A percentile compares a stretch with the other conserved stretches of the same genome.
Conservation (phyloP, 2,888 invertebrate species). For the Orthonevra nobilis region DNA sequence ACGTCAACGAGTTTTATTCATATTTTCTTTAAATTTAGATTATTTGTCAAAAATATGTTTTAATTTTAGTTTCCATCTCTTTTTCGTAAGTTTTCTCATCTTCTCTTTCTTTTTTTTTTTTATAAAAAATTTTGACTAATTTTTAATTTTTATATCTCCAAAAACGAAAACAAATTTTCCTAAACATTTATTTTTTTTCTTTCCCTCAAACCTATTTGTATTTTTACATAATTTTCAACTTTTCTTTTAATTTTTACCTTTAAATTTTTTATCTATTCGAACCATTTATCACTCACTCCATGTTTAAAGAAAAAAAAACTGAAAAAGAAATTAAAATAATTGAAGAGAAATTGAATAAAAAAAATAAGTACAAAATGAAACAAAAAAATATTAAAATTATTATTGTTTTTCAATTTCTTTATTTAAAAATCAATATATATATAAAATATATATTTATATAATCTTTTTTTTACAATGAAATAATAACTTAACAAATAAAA, state of each 20-base stretch:
- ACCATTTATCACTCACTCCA: slow-evolving; percentile 60
- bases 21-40: slow-evolving; percentile 62
- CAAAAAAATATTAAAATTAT: slow-evolving; percentile 62
- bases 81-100: slow-evolving; percentile 73
- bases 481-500: slow-evolving; percentile 67
- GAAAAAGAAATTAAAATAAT: slow-evolving; percentile 39
- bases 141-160: slow-evolving; percentile 72
- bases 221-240: slow-evolving; percentile 78
- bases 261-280: slow-evolving; percentile 49
- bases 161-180: slow-evolving; percentile 70
- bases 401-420: slow-evolving; percentile 61
- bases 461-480: slow-evolving; percentile 38
- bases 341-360: slow-evolving; percentile 24
- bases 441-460: slow-evolving; percentile 28
- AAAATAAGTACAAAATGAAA: slow-evolving; percentile 52
- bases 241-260: slow-evolving; percentile 66
- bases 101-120: slow-evolving; percentile 57
- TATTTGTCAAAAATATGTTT: slow-evolving; percentile 69
- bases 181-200: slow-evolving; percentile 63
- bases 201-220: no score
- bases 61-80: slow-evolving; percentile 13
- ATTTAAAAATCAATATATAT: slow-evolving; percentile 65
- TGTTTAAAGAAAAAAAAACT: slow-evolving; percentile 37
- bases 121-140: slow-evolving; percentile 72
- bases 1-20: slow-evolving; percentile 53